phyloP scores from a whole-genome alignment of 2,113 vertebrate species.

The Pedetes capensis region DNA sequence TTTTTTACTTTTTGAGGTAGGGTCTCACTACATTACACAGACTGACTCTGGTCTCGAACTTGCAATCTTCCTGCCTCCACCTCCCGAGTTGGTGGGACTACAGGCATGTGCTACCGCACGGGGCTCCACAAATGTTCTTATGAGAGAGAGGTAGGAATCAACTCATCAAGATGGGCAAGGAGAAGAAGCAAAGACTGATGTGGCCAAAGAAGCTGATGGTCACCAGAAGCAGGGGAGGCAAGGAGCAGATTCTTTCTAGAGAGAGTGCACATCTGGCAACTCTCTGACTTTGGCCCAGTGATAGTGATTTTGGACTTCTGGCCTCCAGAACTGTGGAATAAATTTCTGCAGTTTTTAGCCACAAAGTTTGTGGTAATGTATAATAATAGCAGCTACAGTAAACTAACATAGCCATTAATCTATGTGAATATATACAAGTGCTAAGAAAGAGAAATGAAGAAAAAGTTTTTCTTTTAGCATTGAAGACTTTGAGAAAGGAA shows the following conservation, averaged over 20 bases:
- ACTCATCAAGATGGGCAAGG: neutral
- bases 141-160: neutral
- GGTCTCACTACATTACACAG: too few relatives aligned
- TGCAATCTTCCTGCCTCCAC: too few relatives aligned
- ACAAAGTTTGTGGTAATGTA: neutral
- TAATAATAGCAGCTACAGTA: neutral
- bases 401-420: neutral
- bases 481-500: neutral
- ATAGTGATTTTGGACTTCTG: neutral
- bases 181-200: neutral
- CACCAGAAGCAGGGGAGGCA: neutral
- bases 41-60: too few relatives aligned
- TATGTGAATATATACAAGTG: neutral
- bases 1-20: too few relatives aligned
- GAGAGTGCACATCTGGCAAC: fast-evolving
- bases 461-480: neutral
- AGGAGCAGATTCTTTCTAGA: neutral
- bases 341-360: neutral
- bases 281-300: too few relatives aligned
- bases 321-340: neutral
- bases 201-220: neutral
- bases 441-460: neutral
- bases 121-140: neutral
- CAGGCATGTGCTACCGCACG: too few relatives aligned
- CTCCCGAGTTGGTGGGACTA: too few relatives aligned